Evolutionary conservation across 2,888 invertebrate genomes (phyloP), one percentile per base, ranked within the genome.

Genomic region (Xestoiulus laeticollis): DNA sequence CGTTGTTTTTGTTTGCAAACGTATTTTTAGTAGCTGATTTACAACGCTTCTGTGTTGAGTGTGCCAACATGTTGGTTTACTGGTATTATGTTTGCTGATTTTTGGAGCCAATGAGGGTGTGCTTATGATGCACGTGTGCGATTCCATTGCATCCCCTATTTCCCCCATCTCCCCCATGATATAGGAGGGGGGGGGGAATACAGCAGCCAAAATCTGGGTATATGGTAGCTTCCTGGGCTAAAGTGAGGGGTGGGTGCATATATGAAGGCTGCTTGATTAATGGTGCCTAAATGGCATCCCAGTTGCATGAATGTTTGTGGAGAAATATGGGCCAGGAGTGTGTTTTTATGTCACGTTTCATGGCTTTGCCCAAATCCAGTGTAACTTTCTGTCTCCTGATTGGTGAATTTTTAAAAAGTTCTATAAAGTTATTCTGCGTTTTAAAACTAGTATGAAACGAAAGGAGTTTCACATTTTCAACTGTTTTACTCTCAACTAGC

Each of bases 341-440:
- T 68, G 68, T 68, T 68, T 68, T 68, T 68, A 68, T 84, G 84
- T 84, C 84, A 84, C 84, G 84, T 84, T 84, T 84, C 84, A 32
- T n/a, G 33, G 38, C 38, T 84, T 84, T 84, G 84, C 84, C 84
- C 84, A 84, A 84, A 84, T 84, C 14, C 84, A 84, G 84, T 33
- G 84, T n/a, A 84, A 84, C 84, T 84, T 33, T 33, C 33, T 33
- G 22, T 33, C 38, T 84, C 22, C 84, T 84, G 84, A 84, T 84
- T 84, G 84, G 84, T 84, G 84, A 84, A 32, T 84, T 84, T 84
- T 16, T 14, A 38, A 43, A 84, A 84, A 84, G 68, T 68, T 22
- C 68, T 26, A 68, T 68, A 14, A 68, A 68, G 10, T 68, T 68
- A 68, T 68, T 26, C 68, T 8, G 68, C 26, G 68, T 68, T 68